These are phyloP conservation scores for Turdus rufiventris DNA, from an alignment of 2,113 vertebrate genomes.

Conservation along the genomic window DNA sequence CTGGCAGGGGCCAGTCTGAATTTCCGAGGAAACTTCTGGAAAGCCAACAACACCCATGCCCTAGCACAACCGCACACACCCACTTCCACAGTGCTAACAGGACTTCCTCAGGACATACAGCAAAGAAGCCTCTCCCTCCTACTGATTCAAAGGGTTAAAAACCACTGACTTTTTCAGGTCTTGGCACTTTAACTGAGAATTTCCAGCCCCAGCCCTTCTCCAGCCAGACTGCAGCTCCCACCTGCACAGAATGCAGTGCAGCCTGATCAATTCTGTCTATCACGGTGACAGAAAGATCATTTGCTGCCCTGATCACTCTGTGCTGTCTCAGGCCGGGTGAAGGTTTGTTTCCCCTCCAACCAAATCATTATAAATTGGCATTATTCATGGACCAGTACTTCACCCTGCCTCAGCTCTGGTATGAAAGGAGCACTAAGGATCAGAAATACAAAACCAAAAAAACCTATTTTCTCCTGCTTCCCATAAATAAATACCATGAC, in stretches of 20 bases:
- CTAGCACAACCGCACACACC: neutral
- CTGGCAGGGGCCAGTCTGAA: neutral
- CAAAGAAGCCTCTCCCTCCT: neutral
- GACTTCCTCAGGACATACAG: neutral
- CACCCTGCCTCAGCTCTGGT: neutral
- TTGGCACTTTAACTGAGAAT: neutral
- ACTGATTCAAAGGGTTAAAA: neutral
- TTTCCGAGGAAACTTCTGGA: conserved; percentile 1
- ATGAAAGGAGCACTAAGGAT: neutral
- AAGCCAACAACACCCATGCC: neutral
- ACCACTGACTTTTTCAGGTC: neutral
- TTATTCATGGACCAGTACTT: neutral
- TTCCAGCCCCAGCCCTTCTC: neutral
- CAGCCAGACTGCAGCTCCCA: neutral
- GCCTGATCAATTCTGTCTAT: conserved; percentile 5
- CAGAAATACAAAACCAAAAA: neutral
- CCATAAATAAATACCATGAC: neutral
- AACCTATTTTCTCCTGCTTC: neutral
- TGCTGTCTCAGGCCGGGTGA: neutral
- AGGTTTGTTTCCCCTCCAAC: conserved; percentile 6
- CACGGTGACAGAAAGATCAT: neutral
- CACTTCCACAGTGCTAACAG: neutral
- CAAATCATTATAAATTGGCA: neutral
- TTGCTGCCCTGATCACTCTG: conserved; percentile 13
- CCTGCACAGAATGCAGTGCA: neutral